Evolutionary conservation across 92 coral and sea anemone species (phyloP).

Genomic region (Umimayanthus chanpuru): DNA sequence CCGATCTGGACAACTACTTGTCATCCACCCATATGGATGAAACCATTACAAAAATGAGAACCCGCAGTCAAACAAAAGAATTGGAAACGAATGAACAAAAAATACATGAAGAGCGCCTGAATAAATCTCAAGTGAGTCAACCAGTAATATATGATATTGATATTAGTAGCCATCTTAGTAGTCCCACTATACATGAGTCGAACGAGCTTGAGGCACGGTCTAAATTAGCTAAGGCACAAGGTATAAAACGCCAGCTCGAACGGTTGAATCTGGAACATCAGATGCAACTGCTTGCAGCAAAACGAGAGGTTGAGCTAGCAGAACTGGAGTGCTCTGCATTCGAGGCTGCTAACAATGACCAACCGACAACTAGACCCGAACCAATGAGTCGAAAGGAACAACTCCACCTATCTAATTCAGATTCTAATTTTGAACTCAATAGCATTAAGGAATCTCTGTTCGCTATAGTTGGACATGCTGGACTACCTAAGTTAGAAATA

Average conservation of each 20-base stretch:
- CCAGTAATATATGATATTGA: background rate
- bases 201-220: background rate
- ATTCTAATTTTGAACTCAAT: background rate
- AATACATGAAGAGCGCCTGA: background rate
- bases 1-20: background rate
- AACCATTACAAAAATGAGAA: background rate
- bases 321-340: background rate
- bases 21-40: background rate
- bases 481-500: background rate
- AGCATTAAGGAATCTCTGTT: background rate
- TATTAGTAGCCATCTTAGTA: background rate
- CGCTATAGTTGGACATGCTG: background rate
- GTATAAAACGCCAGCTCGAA: background rate
- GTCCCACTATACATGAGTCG: background rate
- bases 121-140: background rate
- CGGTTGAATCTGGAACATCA: background rate
- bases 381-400: background rate
- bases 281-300: background rate
- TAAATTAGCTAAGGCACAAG: background rate
- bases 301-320: background rate
- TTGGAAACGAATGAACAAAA: background rate
- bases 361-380: background rate
- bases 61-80: background rate
- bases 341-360: background rate
- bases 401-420: background rate